These are phyloP conservation scores for Eulemur mongoz DNA, from an alignment of 2,797 vertebrate species.

Conservation along the genomic window DNA sequence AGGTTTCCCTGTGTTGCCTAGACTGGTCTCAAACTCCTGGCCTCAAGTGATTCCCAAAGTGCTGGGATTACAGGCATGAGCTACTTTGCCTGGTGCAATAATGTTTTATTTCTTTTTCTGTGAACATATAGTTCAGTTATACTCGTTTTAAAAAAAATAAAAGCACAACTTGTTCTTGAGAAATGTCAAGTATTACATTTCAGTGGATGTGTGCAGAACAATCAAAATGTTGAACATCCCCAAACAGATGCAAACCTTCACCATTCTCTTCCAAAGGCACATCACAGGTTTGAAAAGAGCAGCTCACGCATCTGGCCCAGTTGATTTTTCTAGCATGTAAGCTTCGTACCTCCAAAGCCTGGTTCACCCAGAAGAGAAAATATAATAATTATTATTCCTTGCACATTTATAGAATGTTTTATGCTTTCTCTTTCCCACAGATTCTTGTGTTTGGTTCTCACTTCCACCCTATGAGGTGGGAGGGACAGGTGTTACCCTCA, in stretches of 20 bases:
- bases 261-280: slow-evolving; percentile 39
- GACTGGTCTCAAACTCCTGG: background rate
- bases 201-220: slow-evolving; percentile 10
- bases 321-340: background rate
- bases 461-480: background rate
- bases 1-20: background rate
- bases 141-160: slow-evolving; percentile 17
- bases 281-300: slow-evolving; percentile 66
- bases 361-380: slow-evolving; percentile 32
- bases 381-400: background rate
- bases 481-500: background rate
- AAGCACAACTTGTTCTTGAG: slow-evolving; percentile 31
- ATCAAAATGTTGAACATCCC: slow-evolving; percentile 53
- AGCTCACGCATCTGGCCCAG: background rate
- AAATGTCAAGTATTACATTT: slow-evolving; percentile 77
- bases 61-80: background rate
- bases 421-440: background rate
- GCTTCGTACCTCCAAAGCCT: background rate
- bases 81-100: background rate
- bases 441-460: background rate
- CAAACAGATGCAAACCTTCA: slow-evolving; percentile 57
- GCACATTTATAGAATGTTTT: background rate
- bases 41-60: background rate
- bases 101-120: slow-evolving; percentile 56
- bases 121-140: slow-evolving; percentile 61